These are phyloP conservation scores for Okamejei kenojei DNA, from an alignment of 2,797 vertebrate genomes.

Conservation along the genomic window DNA sequence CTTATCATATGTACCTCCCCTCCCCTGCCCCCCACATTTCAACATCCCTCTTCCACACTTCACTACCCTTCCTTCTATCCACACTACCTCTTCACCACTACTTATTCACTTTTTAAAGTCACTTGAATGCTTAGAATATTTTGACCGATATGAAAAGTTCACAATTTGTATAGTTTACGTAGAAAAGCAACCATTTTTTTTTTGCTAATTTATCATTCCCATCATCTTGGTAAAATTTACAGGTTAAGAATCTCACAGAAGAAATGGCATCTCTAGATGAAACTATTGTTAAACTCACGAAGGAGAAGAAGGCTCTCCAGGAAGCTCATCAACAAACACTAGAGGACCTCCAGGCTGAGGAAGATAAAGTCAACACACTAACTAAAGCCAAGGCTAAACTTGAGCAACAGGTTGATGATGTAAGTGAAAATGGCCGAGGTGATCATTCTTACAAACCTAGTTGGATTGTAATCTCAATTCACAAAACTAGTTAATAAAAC, in stretches of 20 bases:
- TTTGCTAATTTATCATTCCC: not conserved
- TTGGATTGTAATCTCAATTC: not conserved
- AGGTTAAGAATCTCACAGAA: constrained; percentile 91
- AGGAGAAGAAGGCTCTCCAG: constrained; percentile 85
- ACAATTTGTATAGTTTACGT: no score
- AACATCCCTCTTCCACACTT: not conserved
- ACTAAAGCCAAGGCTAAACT: constrained; percentile 83
- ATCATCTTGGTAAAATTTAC: not conserved
- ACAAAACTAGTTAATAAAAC: not conserved
- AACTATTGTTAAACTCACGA: constrained; percentile 75
- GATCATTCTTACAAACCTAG: not conserved
- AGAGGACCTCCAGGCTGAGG: constrained; percentile 85
- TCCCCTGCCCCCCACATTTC: no score
- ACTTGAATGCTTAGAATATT: not conserved
- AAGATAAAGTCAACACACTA: constrained; percentile 84
- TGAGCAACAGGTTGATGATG: constrained; percentile 91
- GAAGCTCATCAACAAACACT: constrained; percentile 86
- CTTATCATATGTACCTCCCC: not conserved
- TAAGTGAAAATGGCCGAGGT: constrained; percentile 58
- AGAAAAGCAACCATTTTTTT: not conserved
- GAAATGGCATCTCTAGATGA: constrained; percentile 86
- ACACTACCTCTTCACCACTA: not conserved
- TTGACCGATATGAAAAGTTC: no score
- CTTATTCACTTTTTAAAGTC: no score
- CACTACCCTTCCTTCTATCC: not conserved